These are phyloP conservation scores for Nothobranchius furzeri DNA, from an alignment of 2,113 vertebrate genomes.

Conservation along the genomic window DNA sequence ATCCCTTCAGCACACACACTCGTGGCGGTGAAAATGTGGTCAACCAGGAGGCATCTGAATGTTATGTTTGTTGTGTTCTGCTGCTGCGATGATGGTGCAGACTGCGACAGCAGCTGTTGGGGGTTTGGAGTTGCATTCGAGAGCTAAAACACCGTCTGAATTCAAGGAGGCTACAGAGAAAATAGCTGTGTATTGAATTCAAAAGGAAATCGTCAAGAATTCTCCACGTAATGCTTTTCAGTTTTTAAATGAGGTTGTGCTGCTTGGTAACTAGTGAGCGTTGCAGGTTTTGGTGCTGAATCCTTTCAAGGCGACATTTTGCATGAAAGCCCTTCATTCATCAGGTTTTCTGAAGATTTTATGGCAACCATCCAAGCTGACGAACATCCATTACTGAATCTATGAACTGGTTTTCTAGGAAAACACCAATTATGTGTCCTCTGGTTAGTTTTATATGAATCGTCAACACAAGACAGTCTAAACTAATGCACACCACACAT, in stretches of 20 bases:
- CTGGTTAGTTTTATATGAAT: background rate
- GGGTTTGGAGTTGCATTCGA: constrained; percentile 22
- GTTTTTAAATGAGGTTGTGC: constrained; percentile 1
- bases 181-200: constrained; percentile 37
- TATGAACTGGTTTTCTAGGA: background rate
- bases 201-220: background rate
- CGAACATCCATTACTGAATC: background rate
- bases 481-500: background rate
- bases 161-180: constrained; percentile 12
- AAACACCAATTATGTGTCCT: background rate
- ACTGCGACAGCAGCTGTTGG: constrained; percentile 39
- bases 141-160: constrained; percentile 25
- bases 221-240: background rate
- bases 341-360: background rate
- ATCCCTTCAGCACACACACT: background rate
- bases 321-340: background rate
- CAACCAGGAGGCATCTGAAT: constrained; percentile 20
- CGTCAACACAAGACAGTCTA: background rate
- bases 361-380: background rate
- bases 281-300: background rate
- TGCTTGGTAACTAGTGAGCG: background rate
- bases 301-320: background rate
- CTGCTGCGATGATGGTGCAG: background rate
- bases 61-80: constrained; percentile 16
- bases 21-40: constrained; percentile 23